Evolutionary conservation across 2,797 vertebrate genomes (phyloP).

Genomic region (Nasua narica): DNA sequence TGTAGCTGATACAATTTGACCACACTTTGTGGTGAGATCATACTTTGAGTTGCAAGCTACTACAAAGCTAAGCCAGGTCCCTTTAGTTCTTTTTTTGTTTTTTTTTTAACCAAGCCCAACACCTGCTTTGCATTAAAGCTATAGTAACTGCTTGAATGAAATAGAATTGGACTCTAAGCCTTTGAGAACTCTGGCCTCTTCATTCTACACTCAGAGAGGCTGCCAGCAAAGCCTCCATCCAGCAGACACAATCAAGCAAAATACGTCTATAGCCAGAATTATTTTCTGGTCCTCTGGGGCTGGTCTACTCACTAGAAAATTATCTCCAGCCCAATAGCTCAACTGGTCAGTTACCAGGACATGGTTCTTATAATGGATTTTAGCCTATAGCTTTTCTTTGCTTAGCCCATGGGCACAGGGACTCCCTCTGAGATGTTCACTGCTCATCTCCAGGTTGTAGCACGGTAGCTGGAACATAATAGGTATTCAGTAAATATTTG

Average conservation of each 20-base stretch:
- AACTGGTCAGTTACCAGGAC: background rate
- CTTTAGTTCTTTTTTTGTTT: background rate
- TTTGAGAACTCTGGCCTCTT: background rate
- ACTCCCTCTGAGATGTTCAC: background rate
- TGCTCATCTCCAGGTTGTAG: background rate
- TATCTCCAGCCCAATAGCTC: background rate
- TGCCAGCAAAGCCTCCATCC: background rate
- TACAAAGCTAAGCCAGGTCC: background rate
- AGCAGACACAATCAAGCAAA: background rate
- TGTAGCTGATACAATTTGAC: background rate
- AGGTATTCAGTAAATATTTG: background rate
- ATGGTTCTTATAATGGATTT: background rate
- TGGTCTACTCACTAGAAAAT: background rate
- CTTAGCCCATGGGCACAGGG: background rate
- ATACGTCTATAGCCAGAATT: background rate
- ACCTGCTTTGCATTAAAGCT: slow-evolving; percentile 49
- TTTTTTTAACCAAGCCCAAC: background rate
- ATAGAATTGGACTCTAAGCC: slow-evolving; percentile 10
- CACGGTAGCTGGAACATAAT: background rate
- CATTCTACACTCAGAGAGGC: background rate
- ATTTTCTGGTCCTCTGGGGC: background rate
- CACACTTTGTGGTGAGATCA: background rate
- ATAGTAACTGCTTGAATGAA: background rate
- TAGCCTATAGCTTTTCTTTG: background rate
- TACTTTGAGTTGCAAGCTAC: background rate